Conservation (phyloP, 2,888 invertebrate species). For the Sarcophaga carnaria region DNA sequence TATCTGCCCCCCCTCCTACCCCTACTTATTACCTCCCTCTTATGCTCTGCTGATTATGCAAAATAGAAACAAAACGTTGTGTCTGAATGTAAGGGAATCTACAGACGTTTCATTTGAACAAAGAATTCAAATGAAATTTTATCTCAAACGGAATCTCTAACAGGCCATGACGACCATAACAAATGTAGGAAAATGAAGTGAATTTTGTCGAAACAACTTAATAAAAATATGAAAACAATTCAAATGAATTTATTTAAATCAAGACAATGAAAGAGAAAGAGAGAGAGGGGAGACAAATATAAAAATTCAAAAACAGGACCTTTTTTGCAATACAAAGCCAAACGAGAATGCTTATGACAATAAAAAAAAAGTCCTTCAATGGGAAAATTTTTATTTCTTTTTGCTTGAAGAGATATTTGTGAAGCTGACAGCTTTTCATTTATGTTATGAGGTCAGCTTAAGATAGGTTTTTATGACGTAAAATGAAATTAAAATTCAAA, state of each 20-base stretch:
- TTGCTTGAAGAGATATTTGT: too few relatives aligned
- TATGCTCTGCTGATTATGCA: too few relatives aligned
- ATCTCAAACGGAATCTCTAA: conserved; percentile 39
- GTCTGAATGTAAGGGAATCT: neutral
- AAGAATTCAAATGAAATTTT: conserved; percentile 36
- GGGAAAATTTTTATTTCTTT: too few relatives aligned
- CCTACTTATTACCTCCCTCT: neutral
- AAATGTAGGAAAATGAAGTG: neutral
- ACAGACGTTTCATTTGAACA: neutral
- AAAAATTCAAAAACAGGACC: neutral
- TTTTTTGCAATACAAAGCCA: neutral
- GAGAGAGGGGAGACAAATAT: neutral
- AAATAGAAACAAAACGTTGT: neutral
- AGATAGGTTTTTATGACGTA: too few relatives aligned
- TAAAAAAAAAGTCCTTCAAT: too few relatives aligned
- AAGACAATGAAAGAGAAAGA: too few relatives aligned
- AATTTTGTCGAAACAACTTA: neutral
- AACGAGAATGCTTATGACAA: too few relatives aligned
- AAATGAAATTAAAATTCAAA: too few relatives aligned
- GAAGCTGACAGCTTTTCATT: too few relatives aligned
- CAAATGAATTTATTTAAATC: too few relatives aligned
- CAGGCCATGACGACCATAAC: conserved; percentile 31
- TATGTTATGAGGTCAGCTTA: too few relatives aligned
- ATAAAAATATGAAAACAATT: neutral
- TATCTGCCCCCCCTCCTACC: neutral